Evolutionary conservation across 1,140 invertebrate species (phyloP).

Genomic region (Tetragnatha versicolor): DNA sequence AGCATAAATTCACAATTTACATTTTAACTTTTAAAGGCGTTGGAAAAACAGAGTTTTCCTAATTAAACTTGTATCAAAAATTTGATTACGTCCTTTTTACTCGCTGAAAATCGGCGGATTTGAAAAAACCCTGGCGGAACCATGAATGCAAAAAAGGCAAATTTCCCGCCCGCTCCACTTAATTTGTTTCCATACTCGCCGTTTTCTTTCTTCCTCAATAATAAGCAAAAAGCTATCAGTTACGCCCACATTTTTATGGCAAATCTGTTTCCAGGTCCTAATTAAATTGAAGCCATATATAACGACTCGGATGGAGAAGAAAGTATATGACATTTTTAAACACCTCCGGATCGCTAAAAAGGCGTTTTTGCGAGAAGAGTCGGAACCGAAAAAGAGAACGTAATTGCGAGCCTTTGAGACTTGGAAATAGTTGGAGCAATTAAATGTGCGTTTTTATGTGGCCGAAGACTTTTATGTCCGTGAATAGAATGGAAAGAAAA

Average conservation of each 20-base stretch:
- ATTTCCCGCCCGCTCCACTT: not conserved
- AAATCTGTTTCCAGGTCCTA: not conserved
- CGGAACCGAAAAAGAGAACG: conserved; percentile 2
- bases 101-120: not conserved
- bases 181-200: not conserved
- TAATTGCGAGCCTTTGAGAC: conserved; percentile 34
- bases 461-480: conserved; percentile 35
- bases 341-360: not conserved
- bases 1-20: not conserved
- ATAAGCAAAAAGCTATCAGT: conserved; percentile 38
- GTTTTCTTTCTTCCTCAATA: conserved; percentile 2
- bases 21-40: not conserved
- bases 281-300: conserved; percentile 39
- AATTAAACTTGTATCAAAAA: not conserved
- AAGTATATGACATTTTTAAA: conserved; percentile 27
- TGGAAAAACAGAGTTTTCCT: not conserved
- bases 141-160: not conserved
- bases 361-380: conserved; percentile 16
- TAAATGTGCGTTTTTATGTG: conserved; percentile 37
- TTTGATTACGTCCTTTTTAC: not conserved
- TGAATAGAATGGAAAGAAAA: conserved; percentile 12
- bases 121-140: not conserved
- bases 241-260: conserved; percentile 27
- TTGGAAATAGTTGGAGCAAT: conserved; percentile 31
- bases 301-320: not conserved